These are phyloP conservation scores for Silurus asotus DNA, from an alignment of 2,113 vertebrate species.

Conservation along the genomic window DNA sequence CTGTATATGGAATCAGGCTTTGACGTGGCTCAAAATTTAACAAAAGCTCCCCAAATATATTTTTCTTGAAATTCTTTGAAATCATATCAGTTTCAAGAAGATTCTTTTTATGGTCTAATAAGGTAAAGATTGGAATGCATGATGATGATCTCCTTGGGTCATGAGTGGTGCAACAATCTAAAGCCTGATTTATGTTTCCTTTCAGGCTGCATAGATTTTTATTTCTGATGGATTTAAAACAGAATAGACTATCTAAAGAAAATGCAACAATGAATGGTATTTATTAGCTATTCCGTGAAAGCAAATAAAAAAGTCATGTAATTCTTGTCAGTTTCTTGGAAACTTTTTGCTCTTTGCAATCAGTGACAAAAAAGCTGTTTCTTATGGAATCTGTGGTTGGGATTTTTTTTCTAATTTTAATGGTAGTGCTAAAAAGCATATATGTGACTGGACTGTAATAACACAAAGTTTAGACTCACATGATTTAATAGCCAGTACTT, in stretches of 20 bases:
- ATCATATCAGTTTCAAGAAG: neutral
- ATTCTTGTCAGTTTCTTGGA: neutral
- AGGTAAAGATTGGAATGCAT: neutral
- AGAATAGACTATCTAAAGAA: neutral
- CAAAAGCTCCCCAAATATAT: neutral
- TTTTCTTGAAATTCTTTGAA: constrained; percentile 15
- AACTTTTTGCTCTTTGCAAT: neutral
- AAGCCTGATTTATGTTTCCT: neutral
- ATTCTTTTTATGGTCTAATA: neutral
- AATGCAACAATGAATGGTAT: neutral
- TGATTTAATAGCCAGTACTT: neutral
- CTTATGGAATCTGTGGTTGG: neutral
- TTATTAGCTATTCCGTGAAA: neutral
- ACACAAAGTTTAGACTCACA: neutral
- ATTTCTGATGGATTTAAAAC: neutral
- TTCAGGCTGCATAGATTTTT: neutral
- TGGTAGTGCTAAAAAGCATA: too few relatives aligned
- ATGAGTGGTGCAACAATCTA: neutral
- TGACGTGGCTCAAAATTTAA: neutral
- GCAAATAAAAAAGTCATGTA: neutral
- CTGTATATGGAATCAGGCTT: neutral
- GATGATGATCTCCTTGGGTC: neutral
- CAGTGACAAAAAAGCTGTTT: neutral
- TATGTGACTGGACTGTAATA: neutral
- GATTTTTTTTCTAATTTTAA: neutral